These are phyloP conservation scores for Norana najaformis DNA, from an alignment of 2,888 invertebrate species.

Conservation along the genomic window DNA sequence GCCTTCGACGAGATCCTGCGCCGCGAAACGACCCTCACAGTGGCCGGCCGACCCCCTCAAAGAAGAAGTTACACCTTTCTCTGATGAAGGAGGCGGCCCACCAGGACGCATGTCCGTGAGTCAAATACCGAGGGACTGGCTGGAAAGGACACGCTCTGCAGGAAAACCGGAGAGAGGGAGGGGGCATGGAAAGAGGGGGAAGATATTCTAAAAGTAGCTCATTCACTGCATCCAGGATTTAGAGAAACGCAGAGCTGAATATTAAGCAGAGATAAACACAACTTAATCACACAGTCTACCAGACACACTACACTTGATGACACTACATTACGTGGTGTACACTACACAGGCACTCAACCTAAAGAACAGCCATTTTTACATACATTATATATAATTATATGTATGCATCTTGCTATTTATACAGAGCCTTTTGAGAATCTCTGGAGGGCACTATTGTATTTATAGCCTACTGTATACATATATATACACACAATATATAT, in stretches of 20 bases:
- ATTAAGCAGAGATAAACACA: constrained; percentile 2
- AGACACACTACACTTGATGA: background rate
- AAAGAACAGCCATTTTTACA: no score
- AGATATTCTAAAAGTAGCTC: background rate
- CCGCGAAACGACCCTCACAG: background rate
- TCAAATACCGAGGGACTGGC: background rate
- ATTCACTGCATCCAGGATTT: background rate
- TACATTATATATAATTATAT: no score
- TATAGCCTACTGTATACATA: no score
- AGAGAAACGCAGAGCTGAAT: background rate
- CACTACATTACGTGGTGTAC: no score
- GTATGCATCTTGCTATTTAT: no score
- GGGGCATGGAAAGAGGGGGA: background rate
- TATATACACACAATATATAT: background rate
- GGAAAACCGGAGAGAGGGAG: background rate
- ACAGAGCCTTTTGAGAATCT: no score
- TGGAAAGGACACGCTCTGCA: background rate
- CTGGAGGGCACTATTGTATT: no score
- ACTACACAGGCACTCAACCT: no score
- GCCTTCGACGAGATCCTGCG: background rate
- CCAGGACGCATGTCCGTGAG: background rate
- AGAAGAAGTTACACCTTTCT: background rate
- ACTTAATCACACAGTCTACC: background rate
- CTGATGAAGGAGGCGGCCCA: background rate
- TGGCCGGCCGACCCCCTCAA: background rate